Evolutionary conservation across 2,888 invertebrate genomes (phyloP).

Genomic region (Physocephala rufipes): DNA sequence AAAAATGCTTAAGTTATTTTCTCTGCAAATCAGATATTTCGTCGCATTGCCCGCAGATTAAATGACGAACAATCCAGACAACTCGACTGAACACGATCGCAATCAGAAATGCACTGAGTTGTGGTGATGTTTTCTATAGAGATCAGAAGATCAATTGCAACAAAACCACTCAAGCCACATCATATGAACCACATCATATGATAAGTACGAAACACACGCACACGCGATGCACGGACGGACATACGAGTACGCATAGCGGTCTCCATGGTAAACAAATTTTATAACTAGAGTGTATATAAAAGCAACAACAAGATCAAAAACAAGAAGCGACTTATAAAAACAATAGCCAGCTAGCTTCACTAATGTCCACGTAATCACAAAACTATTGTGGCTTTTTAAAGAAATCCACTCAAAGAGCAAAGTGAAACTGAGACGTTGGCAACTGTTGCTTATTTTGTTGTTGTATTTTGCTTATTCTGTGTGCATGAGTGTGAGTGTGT

Average conservation of each 20-base stretch:
- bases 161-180: background rate
- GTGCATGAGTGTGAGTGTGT: background rate
- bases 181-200: background rate
- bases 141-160: background rate
- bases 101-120: constrained; percentile 29
- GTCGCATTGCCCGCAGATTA: no score
- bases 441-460: background rate
- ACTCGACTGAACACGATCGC: constrained; percentile 9
- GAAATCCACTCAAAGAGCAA: constrained; percentile 5
- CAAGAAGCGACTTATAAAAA: background rate
- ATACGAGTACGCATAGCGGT: background rate
- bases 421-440: constrained; percentile 6
- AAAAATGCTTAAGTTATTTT: no score
- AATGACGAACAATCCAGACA: background rate
- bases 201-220: background rate
- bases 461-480: background rate
- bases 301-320: constrained; percentile 10
- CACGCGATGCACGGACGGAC: background rate
- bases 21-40: no score
- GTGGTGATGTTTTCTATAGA: background rate
- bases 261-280: no score
- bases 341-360: constrained; percentile 10
- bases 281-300: background rate
- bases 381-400: constrained; percentile 1
- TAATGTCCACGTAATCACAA: constrained; percentile 32